These are phyloP conservation scores for Hemicrepidius hirtus DNA, from an alignment of 2,888 invertebrate genomes.

Conservation along the genomic window DNA sequence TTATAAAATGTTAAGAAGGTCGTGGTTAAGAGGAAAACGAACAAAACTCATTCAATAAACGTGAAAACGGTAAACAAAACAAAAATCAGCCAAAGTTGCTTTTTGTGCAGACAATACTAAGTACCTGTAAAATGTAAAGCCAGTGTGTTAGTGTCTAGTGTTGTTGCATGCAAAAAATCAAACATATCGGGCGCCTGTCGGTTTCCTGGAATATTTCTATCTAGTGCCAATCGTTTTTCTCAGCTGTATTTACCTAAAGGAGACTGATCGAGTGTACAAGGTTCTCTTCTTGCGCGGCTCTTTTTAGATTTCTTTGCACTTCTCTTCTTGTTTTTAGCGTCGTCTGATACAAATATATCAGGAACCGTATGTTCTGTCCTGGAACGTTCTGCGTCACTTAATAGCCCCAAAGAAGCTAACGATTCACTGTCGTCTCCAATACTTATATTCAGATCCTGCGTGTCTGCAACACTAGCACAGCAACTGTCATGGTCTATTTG, in stretches of 20 bases:
- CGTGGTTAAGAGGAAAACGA: slow-evolving; percentile 28
- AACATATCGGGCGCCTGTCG: slow-evolving; percentile 70
- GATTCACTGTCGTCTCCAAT: slow-evolving; percentile 33
- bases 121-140: slow-evolving; percentile 51
- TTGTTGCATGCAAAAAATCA: slow-evolving; percentile 60
- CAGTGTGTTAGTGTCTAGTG: slow-evolving; percentile 52
- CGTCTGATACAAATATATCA: slow-evolving; percentile 16
- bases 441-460: slow-evolving; percentile 6
- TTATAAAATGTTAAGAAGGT: slow-evolving; percentile 32
- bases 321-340: slow-evolving; percentile 13
- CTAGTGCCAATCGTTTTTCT: slow-evolving; percentile 40
- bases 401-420: background rate
- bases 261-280: slow-evolving; percentile 59
- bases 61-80: slow-evolving; percentile 56
- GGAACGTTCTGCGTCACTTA: background rate
- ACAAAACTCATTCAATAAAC: slow-evolving; percentile 42
- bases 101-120: slow-evolving; percentile 51
- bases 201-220: slow-evolving; percentile 34
- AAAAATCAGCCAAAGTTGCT: slow-evolving; percentile 58
- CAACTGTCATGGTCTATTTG: slow-evolving; percentile 57
- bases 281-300: slow-evolving; percentile 54
- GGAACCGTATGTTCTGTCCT: background rate
- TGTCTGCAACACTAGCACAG: slow-evolving; percentile 54
- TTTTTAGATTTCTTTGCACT: slow-evolving; percentile 20
- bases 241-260: slow-evolving; percentile 60